These are phyloP conservation scores for Chanos chanos DNA, from an alignment of 2,797 vertebrate species.

Conservation along the genomic window DNA sequence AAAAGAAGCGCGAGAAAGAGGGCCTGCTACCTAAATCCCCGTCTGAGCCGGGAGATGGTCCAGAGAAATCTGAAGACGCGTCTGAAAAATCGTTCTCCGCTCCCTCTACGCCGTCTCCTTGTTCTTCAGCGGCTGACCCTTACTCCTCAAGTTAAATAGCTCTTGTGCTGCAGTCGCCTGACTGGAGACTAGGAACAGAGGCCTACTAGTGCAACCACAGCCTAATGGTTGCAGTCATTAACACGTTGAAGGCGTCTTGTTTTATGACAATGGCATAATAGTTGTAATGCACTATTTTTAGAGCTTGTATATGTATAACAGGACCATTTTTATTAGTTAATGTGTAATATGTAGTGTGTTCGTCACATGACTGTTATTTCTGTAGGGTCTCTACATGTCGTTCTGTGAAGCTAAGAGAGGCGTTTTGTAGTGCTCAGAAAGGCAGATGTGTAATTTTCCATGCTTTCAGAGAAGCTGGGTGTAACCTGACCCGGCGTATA, in stretches of 20 bases:
- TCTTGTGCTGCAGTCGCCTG: slow-evolving; percentile 19
- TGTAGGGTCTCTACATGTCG: slow-evolving; percentile 1
- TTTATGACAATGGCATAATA: neutral
- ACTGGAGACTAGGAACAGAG: neutral
- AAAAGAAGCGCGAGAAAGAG: slow-evolving; percentile 97
- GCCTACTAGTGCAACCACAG: neutral
- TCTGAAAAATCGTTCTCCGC: slow-evolving; percentile 89
- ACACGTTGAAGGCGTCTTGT: neutral
- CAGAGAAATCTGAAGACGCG: slow-evolving; percentile 83
- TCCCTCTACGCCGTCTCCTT: slow-evolving; percentile 83
- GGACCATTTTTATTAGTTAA: slow-evolving; percentile 72
- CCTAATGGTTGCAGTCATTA: slow-evolving; percentile 3
- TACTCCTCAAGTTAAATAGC: slow-evolving; percentile 64
- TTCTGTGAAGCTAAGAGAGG: slow-evolving; percentile 7
- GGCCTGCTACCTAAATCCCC: slow-evolving; percentile 79
- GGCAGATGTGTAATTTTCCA: slow-evolving; percentile 18
- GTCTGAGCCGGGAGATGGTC: slow-evolving; percentile 71
- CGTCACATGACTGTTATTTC: slow-evolving; percentile 6
- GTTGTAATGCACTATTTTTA: slow-evolving; percentile 17
- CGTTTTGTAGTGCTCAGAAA: slow-evolving; percentile 7
- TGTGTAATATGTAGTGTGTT: slow-evolving; percentile 63
- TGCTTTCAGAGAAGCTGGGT: slow-evolving; percentile 1
- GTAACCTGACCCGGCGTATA: slow-evolving; percentile 19
- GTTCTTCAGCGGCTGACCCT: slow-evolving; percentile 81
- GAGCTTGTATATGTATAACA: slow-evolving; percentile 29